phyloP scores from a whole-genome alignment of 2,888 invertebrate genomes.

The Exocentrus adspersus region DNA sequence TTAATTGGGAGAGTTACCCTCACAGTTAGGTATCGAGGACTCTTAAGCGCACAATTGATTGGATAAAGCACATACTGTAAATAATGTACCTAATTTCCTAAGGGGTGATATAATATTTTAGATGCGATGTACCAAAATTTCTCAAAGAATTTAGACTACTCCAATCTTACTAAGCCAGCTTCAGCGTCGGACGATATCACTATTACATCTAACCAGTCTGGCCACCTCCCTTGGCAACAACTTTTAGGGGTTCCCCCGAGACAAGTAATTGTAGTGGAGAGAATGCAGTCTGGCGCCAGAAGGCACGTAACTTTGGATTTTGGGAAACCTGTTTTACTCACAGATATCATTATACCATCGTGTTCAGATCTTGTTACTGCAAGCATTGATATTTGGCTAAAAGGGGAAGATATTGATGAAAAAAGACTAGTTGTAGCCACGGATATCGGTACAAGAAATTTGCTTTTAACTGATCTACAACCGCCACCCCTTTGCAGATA shows the following conservation, averaged over 20 bases:
- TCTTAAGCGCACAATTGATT: too few species aligned
- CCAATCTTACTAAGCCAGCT: not conserved
- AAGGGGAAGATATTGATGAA: conserved; percentile 86
- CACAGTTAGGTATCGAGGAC: too few species aligned
- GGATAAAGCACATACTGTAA: too few species aligned
- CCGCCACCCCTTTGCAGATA: conserved; percentile 90
- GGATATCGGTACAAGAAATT: conserved; percentile 87
- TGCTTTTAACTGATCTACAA: conserved; percentile 88
- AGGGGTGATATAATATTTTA: conserved; percentile 20
- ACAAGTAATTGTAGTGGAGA: conserved; percentile 86
- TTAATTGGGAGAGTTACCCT: too few species aligned
- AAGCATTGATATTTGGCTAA: conserved; percentile 90
- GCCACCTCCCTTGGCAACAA: conserved; percentile 51
- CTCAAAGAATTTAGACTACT: conserved; percentile 26
- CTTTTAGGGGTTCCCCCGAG: conserved; percentile 83
- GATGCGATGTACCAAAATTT: conserved; percentile 39
- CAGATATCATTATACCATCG: conserved; percentile 85
- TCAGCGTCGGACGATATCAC: conserved; percentile 35
- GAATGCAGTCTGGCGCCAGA: conserved; percentile 94
- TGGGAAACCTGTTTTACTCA: conserved; percentile 85
- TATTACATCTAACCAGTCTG: conserved; percentile 19
- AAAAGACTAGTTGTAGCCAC: conserved; percentile 85
- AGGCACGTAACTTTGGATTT: conserved; percentile 93
- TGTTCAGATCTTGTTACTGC: conserved; percentile 86
- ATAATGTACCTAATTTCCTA: not conserved